These are phyloP conservation scores for Drosophila prostipennis DNA, from an alignment of 2,888 invertebrate genomes.

Conservation along the genomic window DNA sequence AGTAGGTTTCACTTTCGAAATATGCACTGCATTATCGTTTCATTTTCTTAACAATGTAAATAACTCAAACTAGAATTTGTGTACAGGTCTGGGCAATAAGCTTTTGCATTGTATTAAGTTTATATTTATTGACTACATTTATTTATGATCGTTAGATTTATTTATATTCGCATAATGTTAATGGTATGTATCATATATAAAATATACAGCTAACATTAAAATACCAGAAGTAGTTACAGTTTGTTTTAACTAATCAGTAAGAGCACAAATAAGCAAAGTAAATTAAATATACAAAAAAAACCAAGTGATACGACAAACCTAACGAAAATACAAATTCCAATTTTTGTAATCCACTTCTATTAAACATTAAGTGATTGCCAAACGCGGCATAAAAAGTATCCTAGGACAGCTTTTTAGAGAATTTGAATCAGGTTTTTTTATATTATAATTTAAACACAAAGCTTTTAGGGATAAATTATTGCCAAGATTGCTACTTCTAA, in stretches of 20 bases:
- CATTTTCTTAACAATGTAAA: slow-evolving; percentile 19
- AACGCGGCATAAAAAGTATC: background rate
- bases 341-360: background rate
- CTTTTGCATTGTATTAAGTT: slow-evolving; percentile 7
- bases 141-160: slow-evolving; percentile 3
- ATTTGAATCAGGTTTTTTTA: background rate
- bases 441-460: background rate
- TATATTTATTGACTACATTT: slow-evolving; percentile 13
- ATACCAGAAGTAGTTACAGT: slow-evolving; percentile 36
- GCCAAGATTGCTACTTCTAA: slow-evolving; percentile 1
- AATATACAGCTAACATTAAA: slow-evolving; percentile 45
- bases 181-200: slow-evolving; percentile 47
- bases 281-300: slow-evolving; percentile 8
- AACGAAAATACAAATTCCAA: background rate
- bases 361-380: background rate
- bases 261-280: slow-evolving; percentile 21
- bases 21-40: slow-evolving; percentile 52
- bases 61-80: slow-evolving; percentile 34
- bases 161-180: slow-evolving; percentile 22
- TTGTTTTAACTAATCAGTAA: slow-evolving; percentile 28
- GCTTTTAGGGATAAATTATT: background rate
- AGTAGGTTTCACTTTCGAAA: slow-evolving; percentile 34
- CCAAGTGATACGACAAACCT: background rate
- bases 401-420: slow-evolving; percentile 5
- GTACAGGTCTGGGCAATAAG: slow-evolving; percentile 14